phyloP scores from a whole-genome alignment of 2,888 invertebrate species.

The Pelosia muscerda region DNA sequence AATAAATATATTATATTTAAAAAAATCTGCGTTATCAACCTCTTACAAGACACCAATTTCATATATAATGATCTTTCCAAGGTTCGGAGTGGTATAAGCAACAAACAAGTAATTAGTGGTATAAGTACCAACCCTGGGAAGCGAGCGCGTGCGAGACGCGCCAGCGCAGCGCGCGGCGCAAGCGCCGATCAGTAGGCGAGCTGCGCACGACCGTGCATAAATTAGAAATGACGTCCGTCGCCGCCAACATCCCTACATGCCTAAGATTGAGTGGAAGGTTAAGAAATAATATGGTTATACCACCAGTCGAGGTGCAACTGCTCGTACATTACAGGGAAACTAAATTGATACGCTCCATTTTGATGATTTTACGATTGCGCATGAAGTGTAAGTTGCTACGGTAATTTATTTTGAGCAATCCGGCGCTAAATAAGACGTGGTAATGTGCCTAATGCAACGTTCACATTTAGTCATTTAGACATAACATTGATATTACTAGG shows the following conservation, averaged over 20 bases:
- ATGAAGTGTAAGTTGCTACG: slow-evolving; percentile 17
- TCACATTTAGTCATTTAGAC: background rate
- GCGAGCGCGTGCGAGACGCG: slow-evolving; percentile 47
- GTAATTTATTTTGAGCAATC: slow-evolving; percentile 20
- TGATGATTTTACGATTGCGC: slow-evolving; percentile 23
- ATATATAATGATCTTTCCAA: too few species aligned
- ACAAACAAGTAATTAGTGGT: background rate
- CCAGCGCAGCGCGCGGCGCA: slow-evolving; percentile 38
- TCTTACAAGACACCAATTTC: too few species aligned
- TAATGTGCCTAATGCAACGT: background rate
- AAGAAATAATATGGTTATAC: slow-evolving; percentile 35
- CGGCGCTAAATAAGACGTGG: background rate
- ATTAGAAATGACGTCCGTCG: slow-evolving; percentile 70
- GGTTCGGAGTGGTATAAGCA: too few species aligned
- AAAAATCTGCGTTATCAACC: too few species aligned
- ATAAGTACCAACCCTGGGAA: slow-evolving; percentile 37
- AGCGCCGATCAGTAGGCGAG: slow-evolving; percentile 63
- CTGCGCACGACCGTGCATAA: slow-evolving; percentile 77
- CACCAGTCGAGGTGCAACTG: slow-evolving; percentile 22
- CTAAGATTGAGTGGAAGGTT: slow-evolving; percentile 34
- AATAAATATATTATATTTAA: too few species aligned
- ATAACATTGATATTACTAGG: background rate
- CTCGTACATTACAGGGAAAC: slow-evolving; percentile 24
- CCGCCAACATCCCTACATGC: slow-evolving; percentile 43
- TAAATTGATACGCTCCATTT: slow-evolving; percentile 23